Evolutionary conservation across 2,113 vertebrate species (phyloP), one percentile per base, ranked within the genome.

Genomic region (Myodes glareolus): DNA sequence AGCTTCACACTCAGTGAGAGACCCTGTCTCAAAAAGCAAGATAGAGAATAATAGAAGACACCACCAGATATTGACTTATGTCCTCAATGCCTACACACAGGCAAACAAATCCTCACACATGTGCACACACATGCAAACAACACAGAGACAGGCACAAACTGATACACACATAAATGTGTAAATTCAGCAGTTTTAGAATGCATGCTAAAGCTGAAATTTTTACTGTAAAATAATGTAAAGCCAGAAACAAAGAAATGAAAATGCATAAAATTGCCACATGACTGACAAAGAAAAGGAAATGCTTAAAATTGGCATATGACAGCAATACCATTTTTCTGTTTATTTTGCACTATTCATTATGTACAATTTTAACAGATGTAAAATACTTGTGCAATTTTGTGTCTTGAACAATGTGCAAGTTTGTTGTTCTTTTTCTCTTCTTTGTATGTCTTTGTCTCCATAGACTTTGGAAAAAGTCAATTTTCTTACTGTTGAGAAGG

Each of bases 261-360:
- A 61, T 14, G 21, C 50, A 91, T 78, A 90, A 61, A 92, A 70
- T 87, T 67, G 67, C 10, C 65, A 55, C 21, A 58, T 58, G 55
- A 19, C 55, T 58, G n/a, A 88, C 9, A 84, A 90, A 39, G 7
- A 45, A 76, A 76, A 63, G 16, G 61, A 58, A 45, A 50, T 14
- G 21, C 50, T 77, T 78, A 90, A 61, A 92, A 70, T 87, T 67
- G 67, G 65, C 65, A 63, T 63, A 67, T 13, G 12, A 96, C n/a
- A n/a, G 72, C 45, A 52, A 47, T 91, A n/a, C 7, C 21, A 7
- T 50, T 88, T 95, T 52, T 42, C 6, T 88, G 90, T 94, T 97
- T 97, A 31, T 61, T 88, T 91, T 97, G 58, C 7, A 65, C 10
- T 65, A 17, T 67, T 93, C 47, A 4, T 21, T 36, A 21, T 52